Evolutionary conservation across 2,888 invertebrate species (phyloP), one percentile per base, ranked within the genome.

Genomic region (Carpatolechia fugitivella): DNA sequence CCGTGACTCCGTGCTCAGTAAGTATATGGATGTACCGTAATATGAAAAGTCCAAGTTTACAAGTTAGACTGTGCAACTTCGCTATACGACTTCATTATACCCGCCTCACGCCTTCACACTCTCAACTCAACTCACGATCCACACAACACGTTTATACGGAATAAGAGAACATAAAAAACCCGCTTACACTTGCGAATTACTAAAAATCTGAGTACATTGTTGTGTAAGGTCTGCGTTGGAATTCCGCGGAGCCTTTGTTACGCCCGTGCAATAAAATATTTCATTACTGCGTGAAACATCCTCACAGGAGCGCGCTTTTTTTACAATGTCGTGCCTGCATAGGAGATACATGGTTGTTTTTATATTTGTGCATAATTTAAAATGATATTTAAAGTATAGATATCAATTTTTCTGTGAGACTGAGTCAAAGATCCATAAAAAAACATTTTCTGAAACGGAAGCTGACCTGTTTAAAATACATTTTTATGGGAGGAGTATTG

Each of bases 121-220:
- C 40, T 10, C 44, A 44, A 44, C 44, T 44, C 49, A 49, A 20
- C 33, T 52, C 41, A 36, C 35, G 47, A 48, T 48, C 46, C 54
- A 31, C 40, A 29, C 40, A 38, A 54, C 54, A 54, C 54, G 54
- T 54, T 29, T 30, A 30, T 31, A 20, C 38, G 48, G 35, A 54
- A 54, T 64, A 66, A 71, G 72, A 69, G 67, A 67, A 69, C 69
- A 69, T 69, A 72, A 69, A 73, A 73, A 70, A 60, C 61, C 53
- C 61, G 61, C 69, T 63, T 69, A 69, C 74, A 76, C 74, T 78
- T 72, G 72, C 72, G 74, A 77, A 80, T 82, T 80, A 78, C 75
- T 76, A 77, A 82, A 83, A 82, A 82, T 80, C 78, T 76, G 74
- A 82, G 78, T 81, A 84, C 81, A 80, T 78, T 81, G 80, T 82